These are phyloP conservation scores for Uromys caudimaculatus DNA, from an alignment of 2,797 vertebrate species.

Conservation along the genomic window DNA sequence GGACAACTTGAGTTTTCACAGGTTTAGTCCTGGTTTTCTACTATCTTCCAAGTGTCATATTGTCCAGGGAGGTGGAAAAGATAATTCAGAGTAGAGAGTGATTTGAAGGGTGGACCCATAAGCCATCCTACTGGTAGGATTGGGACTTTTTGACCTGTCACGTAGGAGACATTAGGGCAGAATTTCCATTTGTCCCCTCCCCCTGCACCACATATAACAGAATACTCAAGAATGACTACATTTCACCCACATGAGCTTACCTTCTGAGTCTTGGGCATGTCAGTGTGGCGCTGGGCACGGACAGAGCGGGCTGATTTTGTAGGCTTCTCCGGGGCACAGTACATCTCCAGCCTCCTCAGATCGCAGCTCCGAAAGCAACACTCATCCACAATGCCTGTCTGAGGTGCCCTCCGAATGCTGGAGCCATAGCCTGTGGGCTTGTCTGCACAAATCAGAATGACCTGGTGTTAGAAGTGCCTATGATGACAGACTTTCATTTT, in stretches of 20 bases:
- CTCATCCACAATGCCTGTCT: slow-evolving; percentile 97
- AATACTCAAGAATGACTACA: not conserved
- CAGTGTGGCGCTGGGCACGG: slow-evolving; percentile 97
- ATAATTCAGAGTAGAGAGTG: not conserved
- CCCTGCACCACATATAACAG: not conserved
- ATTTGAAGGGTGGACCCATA: not conserved
- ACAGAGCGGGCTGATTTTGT: slow-evolving; percentile 94
- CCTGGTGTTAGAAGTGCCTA: not conserved
- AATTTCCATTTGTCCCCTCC: not conserved
- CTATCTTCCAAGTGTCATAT: not conserved
- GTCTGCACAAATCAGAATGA: slow-evolving; percentile 88
- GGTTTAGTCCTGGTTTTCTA: not conserved
- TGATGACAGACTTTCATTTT: not conserved
- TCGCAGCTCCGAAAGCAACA: slow-evolving; percentile 99
- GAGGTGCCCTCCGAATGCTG: slow-evolving; percentile 93
- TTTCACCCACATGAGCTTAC: slow-evolving; percentile 84
- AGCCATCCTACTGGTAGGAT: not conserved
- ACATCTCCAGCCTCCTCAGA: slow-evolving; percentile 98
- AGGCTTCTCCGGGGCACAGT: slow-evolving; percentile 96
- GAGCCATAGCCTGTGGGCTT: slow-evolving; percentile 97
- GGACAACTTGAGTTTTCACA: slow-evolving; percentile 1
- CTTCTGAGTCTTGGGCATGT: slow-evolving; percentile 95
- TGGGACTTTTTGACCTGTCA: not conserved
- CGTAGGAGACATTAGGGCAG: not conserved
- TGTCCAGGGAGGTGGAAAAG: not conserved